Evolutionary conservation across 1,140 invertebrate genomes (phyloP), one percentile per base, ranked within the genome.

Genomic region (Hyposmocoma kahamanoa): DNA sequence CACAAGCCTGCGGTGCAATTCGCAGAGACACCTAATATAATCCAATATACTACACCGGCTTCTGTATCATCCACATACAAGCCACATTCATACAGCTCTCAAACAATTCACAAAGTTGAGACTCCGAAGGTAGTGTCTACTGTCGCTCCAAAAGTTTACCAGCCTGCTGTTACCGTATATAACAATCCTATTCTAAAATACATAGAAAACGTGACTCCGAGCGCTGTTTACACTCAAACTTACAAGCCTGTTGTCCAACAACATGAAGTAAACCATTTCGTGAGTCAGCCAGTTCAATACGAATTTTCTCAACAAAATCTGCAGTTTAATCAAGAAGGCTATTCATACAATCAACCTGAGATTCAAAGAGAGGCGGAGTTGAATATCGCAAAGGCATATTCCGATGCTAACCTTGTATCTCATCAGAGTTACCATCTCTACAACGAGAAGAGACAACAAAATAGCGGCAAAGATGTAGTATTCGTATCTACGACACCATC

Each of bases 101-200:
- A 77, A 55, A 72, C 64, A 8, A 30, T 77, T 26, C 72, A 73
- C 18, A 65, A 64, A 46, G 45, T 70, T 32, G 56, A 77, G 50
- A 52, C 46, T 2, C 62, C 69, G 38, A 63, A 67, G 19, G 61
- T 55, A 13, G 18, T 59, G 11, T 71, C 80, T n/a, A 85, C 84
- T n/a, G 47, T 67, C 21, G 48, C 56, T 13, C 66, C 84, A 18
- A 41, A 59, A 39, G 52, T 77, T 24, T 61, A 79, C 50, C 51
- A 77, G 47, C 62, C 80, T n/a, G 52, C 73, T 22, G 72, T 83
- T 13, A 67, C 79, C 30, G 44, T 72, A 3, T 83, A 84, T 46
- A 62, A 85, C 52, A 87, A 86, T 56, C 84, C 84, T 10, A 53
- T 86, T 8, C 28, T 84, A 5, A 71, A 77, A 51, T 82, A 82